These are phyloP conservation scores for Apis florea DNA, from an alignment of 1,140 invertebrate genomes.

Conservation along the genomic window DNA sequence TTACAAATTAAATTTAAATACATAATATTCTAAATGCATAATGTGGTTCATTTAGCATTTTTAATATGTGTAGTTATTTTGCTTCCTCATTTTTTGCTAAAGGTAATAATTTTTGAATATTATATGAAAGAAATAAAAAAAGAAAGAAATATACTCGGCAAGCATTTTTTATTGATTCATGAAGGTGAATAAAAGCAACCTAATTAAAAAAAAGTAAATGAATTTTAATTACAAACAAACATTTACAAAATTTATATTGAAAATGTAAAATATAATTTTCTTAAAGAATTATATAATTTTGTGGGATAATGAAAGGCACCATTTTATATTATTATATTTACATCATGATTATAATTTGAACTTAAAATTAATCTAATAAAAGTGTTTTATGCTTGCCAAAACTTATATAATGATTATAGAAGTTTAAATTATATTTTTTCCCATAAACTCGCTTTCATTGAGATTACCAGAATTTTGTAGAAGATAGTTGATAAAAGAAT, in stretches of 20 bases:
- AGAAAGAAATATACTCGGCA: slow-evolving; percentile 24
- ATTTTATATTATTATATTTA: neutral
- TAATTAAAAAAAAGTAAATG: neutral
- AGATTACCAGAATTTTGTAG: slow-evolving; percentile 26
- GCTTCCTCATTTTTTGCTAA: slow-evolving; percentile 40
- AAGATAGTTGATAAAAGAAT: slow-evolving; percentile 33
- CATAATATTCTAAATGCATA: slow-evolving; percentile 16
- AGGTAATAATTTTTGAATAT: slow-evolving; percentile 31
- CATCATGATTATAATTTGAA: neutral
- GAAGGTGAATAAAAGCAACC: neutral
- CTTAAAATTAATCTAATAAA: neutral
- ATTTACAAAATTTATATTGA: neutral
- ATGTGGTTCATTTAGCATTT: slow-evolving; percentile 38
- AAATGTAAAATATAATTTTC: neutral
- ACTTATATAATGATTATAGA: neutral
- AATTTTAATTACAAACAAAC: neutral
- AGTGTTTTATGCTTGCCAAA: slow-evolving; percentile 30
- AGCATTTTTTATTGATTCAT: slow-evolving; percentile 15
- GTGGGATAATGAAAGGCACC: neutral
- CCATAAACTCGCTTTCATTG: slow-evolving; percentile 13
- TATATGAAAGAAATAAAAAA: slow-evolving; percentile 18
- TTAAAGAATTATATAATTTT: neutral
- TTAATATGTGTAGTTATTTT: slow-evolving; percentile 41
- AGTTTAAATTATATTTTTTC: slow-evolving; percentile 25
- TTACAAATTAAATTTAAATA: neutral